Evolutionary conservation across 2,113 vertebrate species (phyloP), one percentile per base, ranked within the genome.

Genomic region (Gymnocephalus cernua): DNA sequence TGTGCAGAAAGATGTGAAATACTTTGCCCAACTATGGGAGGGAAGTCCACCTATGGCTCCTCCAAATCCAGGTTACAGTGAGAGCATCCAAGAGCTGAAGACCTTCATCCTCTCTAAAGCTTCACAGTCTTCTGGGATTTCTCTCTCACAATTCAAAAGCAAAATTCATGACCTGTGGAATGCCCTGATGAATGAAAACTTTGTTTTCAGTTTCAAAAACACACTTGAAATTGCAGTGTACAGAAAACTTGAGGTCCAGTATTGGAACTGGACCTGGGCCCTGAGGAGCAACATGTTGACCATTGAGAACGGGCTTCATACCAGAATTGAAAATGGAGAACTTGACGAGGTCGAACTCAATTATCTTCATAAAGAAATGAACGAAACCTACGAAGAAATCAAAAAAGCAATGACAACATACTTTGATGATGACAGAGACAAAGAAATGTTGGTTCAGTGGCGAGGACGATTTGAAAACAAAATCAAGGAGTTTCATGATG

Each of bases 1-100:
- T 21, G 79, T 86, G 9, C 35, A 85, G n/a, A 64, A 25, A 68
- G 86, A 88, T 64, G 81, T 88, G n/a, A 89, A 87, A 62, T 90
- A 90, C 56, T 90, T 90, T 86, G 77, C 83, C 32, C 77, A 83
- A 15, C 74, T 91, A 0, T 91, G 82, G 89, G 89, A 88, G 69
- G 89, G 86, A 81, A 88, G 82, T 83, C 89, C 89, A 66, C 86
- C 86, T 2, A 91, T 91, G 89, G 89, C 86, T 80, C 84, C 89
- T 81, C 84, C 86, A 74, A 91, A 91, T 83, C 89, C 86, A 79
- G 84, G 74, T 3, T 87, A 88, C 16, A 91, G 82, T 2, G 79
- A 88, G 21, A 87, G 79, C 1, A 0, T 88, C 44, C 89, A 88
- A 75, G 82, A 88, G 19, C 82, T 91, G 77, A 88, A 86, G 53